Evolutionary conservation across 2,888 invertebrate species (phyloP), one percentile per base, ranked within the genome.

Genomic region (Drosophila rubida): DNA sequence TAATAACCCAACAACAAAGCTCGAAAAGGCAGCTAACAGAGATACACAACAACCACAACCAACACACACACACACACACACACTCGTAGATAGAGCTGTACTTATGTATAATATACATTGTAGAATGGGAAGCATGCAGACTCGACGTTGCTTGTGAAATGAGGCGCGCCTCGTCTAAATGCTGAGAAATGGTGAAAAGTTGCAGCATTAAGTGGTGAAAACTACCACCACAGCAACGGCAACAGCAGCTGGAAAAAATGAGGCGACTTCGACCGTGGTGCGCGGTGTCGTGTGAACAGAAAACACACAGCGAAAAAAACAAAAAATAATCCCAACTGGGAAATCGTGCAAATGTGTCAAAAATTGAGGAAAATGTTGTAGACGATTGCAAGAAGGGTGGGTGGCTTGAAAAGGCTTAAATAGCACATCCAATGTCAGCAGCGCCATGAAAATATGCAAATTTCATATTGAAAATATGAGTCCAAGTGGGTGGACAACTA

Each of bases 321-420:
- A 1, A n/a, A 42, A 42, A 75, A 61, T 53, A 62, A 55, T 16
- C 57, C 45, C 71, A 58, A 75, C 42, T 70, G 71, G 69, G 44
- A 81, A 84, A 85, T 84, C 87, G 85, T 83, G 87, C 69, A 83
- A 83, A 83, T 87, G 88, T 87, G 86, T 80, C 86, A 80, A 83
- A 87, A 84, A 82, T 66, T 69, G 48, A 62, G 63, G 58, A 70
- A 83, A 80, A 69, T 39, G 23, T 45, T 54, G 7, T 32, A 6
- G 25, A 6, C 42, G 35, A 37, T 37, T 14, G 11, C n/a, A n/a
- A n/a, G 14, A 14, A 37, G 7, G 14, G 69, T 75, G 46, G 60
- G 54, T 41, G 59, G 22, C 57, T 48, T 8, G 14, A 23, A 11
- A 13, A 2, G 23, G 49, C 8, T n/a, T 42, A 32, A 41, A 53